A percentile compares a stretch with the other conserved stretches of the same genome.
phyloP scores from a whole-genome alignment of 2,113 vertebrate genomes.

The Alligator sinensis region DNA sequence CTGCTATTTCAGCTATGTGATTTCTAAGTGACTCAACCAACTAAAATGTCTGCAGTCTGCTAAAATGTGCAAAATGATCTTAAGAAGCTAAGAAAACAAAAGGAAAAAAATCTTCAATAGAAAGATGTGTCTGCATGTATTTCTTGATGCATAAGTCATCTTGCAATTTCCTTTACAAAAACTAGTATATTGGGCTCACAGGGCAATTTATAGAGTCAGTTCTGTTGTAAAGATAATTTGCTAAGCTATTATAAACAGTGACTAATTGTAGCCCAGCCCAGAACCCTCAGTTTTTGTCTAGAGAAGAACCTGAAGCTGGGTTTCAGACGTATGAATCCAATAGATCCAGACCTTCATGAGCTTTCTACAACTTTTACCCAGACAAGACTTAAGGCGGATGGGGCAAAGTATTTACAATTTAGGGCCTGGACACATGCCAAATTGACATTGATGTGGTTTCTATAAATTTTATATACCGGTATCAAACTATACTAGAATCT shows the following conservation, averaged over 20 bases:
- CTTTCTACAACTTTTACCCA: not conserved
- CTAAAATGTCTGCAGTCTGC: conserved; percentile 5
- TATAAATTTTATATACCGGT: too few relatives aligned
- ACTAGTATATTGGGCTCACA: not conserved
- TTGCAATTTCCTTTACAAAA: not conserved
- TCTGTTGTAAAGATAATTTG: not conserved
- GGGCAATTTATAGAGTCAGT: not conserved
- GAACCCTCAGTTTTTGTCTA: not conserved
- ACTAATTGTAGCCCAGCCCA: not conserved
- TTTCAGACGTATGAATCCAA: not conserved
- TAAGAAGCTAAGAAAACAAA: not conserved
- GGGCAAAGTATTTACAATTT: too few relatives aligned
- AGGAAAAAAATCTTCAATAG: not conserved
- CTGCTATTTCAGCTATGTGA: conserved; percentile 18
- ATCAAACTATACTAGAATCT: too few relatives aligned
- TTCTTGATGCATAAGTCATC: not conserved
- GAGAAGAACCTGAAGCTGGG: not conserved
- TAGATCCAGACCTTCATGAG: fast-evolving
- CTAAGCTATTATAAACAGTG: not conserved
- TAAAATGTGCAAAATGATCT: not conserved
- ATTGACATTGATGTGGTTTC: too few relatives aligned
- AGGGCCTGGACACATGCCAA: too few relatives aligned
- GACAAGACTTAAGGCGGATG: not conserved
- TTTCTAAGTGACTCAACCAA: not conserved
- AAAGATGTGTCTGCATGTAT: not conserved